Evolutionary conservation across 2,113 vertebrate genomes (phyloP), one percentile per base, ranked within the genome.

Genomic region (Saimiri boliviensis): DNA sequence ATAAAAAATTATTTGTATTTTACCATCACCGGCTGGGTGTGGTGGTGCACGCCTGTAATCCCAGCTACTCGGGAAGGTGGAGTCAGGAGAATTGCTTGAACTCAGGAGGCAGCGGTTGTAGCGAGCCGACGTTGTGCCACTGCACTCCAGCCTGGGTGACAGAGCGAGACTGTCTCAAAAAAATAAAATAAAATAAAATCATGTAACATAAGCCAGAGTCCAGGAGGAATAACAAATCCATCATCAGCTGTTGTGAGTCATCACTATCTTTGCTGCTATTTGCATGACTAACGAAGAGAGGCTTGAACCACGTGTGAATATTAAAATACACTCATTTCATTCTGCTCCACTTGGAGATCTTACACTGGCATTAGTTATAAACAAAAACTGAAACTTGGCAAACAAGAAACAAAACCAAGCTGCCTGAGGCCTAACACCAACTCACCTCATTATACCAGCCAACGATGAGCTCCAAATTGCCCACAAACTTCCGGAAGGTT

Each of bases 361-460:
- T 14, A n/a, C 30, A 0, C 45, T 47, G 27, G 30, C 0, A 3
- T 9, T 40, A 25, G 70, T 21, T 49, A 54, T 37, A 11, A 45
- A 35, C 10, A 8, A 37, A 52, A 58, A 5, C 14, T 0, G 0
- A 45, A 23, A n/a, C 19, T 37, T 10, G 54, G 47, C 60, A 2
- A 52, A 16, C 0, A 20, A 6, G 0, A n/a, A 68, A 17, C 19
- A 1, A 0, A 1, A 32, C 1, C 0, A 27, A 25, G 30, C 17
- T 30, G 12, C 25, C 12, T 13, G 0, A 27, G 58, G 58, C 52
- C 2, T 10, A 9, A 0, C 23, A 0, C 9, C 66, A 2, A 94
- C 98, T 45, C 95, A 98, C 99, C 98, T 99, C 97, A 0, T 99
- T 99, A 97, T 99, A 99, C 98, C 99, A 99, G 91, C 98, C 96